Evolutionary conservation across 30 jellyfish, hydroid and myxozoan genomes (phyloP), one percentile per base, ranked within the genome.

Genomic region (Turritopsis dohrnii): DNA sequence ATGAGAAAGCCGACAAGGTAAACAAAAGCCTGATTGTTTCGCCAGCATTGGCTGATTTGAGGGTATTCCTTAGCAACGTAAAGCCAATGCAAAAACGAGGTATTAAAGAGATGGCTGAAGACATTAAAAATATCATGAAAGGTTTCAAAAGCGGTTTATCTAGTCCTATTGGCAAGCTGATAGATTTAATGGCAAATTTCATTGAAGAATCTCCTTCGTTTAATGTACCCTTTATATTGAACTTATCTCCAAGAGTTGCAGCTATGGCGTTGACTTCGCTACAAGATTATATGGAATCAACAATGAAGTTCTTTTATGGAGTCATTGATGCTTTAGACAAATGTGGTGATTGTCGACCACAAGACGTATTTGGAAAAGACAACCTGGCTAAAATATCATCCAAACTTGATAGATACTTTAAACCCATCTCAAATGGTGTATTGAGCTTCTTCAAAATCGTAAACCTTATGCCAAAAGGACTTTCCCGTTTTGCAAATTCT

Each of bases 131-230:
- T n/a, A 79, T 69, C 74, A 29, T 92, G 74, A 74, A 54, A 17
- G 90, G 69, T 22, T 52, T 87, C 19, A 89, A 88, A 3, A 85
- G 29, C 28, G 96, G 95, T 52, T 65, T 88, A 7, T 71, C 80
- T 52, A 86, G 92, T 22, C 98, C 98, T 21, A 71, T 92, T 60
- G 98, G 98, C n/a, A 92, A 80, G 74, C 66, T 92, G 8, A 71
- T 88, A 72, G 87, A 92, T 69, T 83, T 72, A 16, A 74, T 88
- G 54, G 89, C 88, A 66, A 53, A 65, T 25, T 65, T 92, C 29
- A 90, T 87, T 4, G 83, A 65, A 1, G 71, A 76, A 27, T 29
- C 88, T 13, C 98, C 98, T 0, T n/a, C 66, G 7, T 87, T 92
- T 81, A 89, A 92, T 65, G 7, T 92, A 28, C 96, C 98, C 5